phyloP scores from a whole-genome alignment of 2,113 vertebrate genomes.

The Calyptomena viridis region DNA sequence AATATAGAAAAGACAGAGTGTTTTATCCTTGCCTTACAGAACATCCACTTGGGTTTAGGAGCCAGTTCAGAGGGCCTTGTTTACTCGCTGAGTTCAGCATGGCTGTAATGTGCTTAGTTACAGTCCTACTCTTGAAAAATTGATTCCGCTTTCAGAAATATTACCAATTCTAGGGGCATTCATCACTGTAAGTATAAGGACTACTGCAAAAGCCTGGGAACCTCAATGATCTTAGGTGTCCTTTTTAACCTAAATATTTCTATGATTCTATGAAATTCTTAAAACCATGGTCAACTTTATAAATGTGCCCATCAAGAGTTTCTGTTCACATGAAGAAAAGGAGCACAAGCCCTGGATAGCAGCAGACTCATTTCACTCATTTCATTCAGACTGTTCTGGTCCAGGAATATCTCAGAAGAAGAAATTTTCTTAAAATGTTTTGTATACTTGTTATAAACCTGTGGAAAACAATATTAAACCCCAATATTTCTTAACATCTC shows the following conservation, averaged over 20 bases:
- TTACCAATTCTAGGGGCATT: not conserved
- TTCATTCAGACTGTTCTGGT: not conserved
- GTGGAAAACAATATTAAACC: not conserved
- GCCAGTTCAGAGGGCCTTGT: conserved; percentile 4
- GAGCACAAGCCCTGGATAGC: not conserved
- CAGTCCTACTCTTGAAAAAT: conserved; percentile 47
- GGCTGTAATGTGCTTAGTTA: conserved; percentile 48
- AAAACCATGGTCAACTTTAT: not conserved
- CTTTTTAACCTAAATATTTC: not conserved
- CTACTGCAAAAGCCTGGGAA: not conserved
- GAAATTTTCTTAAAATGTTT: not conserved
- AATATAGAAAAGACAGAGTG: not conserved
- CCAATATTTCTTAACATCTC: not conserved
- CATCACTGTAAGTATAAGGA: not conserved
- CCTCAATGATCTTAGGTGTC: not conserved
- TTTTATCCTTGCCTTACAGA: conserved; percentile 38
- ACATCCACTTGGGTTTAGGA: conserved; percentile 43
- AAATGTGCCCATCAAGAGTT: not conserved
- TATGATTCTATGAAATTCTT: not conserved
- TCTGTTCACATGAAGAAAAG: not conserved
- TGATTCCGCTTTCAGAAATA: conserved; percentile 44
- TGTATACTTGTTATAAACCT: not conserved
- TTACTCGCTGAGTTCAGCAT: conserved; percentile 43
- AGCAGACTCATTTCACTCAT: not conserved
- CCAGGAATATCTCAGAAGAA: not conserved